Base-by-base conservation (phyloP, 1,140 invertebrate genomes). In the Glossosoma conforme region DNA sequence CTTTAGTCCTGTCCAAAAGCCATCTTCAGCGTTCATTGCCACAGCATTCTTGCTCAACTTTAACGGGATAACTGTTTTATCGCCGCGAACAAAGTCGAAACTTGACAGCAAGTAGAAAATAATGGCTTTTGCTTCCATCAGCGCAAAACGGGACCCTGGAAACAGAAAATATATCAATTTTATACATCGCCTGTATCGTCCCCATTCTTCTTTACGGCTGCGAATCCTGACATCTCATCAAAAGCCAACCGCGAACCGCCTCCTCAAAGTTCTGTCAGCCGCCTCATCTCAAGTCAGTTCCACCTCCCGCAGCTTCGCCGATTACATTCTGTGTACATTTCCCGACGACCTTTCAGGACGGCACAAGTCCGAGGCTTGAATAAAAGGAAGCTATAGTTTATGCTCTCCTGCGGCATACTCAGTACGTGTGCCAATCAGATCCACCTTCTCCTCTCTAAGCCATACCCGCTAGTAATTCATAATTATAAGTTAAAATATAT, bases 71-170 rank as follows among this genome's bases (percentile, higher is more conserved):
- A 43, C 11, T 10, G 47, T 47, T 52, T 55, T 58, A 8, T 22
- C 13, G 2, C 13, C 22, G 10, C 25, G 21, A 11, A 51, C 20
- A 52, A 61, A 52, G 15, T 59, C 54, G 54, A 60, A 61, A 1
- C 54, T 47, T 2, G 20, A 9, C 17, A 61, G 22, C 20, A 61
- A 28, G 38, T 67, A 61, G 2, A 74, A 68, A 4, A 80, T 51
- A 3, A 77, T 55, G 11, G 73, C 66, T 61, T 80, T 81, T 18
- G 72, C 66, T 59, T 83, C 79, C 55, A 78, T 51, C 35, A 78
- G 45, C 2, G 81, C 80, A 66, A 82, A 83, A 52, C 72, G 76
- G 5, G 59, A 57, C 13, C 58, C 60, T 49, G 24, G 8, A 51
- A 55, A 44, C 17, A 15, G 30, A 17, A 52, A 17, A 43, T 17